Conservation (phyloP, 2,888 invertebrate genomes). For the Bimastos eiseni region DNA sequence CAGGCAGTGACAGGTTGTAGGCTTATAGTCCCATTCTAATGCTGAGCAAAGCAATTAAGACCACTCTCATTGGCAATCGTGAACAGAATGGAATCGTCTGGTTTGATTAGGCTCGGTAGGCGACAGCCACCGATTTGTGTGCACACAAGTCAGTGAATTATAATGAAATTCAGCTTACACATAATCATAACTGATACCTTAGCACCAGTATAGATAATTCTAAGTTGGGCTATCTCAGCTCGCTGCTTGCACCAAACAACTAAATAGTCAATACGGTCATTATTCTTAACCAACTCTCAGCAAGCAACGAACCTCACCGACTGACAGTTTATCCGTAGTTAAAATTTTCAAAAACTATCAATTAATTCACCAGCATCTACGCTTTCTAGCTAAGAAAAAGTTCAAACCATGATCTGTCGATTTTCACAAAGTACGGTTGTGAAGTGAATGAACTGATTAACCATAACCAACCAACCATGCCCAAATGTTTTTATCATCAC, state of each 20-base stretch:
- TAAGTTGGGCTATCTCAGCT: too few species aligned
- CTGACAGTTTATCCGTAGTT: not conserved
- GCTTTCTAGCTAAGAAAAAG: too few species aligned
- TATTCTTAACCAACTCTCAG: not conserved
- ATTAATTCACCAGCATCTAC: too few species aligned
- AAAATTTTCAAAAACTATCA: too few species aligned
- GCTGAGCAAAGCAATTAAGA: not conserved
- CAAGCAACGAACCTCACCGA: not conserved
- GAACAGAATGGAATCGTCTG: not conserved
- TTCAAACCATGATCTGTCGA: too few species aligned
- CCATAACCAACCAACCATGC: too few species aligned
- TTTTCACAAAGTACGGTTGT: too few species aligned
- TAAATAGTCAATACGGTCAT: not conserved
- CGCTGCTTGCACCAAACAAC: not conserved
- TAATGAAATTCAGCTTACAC: not conserved
- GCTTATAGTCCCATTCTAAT: not conserved
- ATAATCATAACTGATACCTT: too few species aligned
- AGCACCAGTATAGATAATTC: not conserved
- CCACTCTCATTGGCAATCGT: not conserved
- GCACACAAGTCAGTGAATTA: not conserved
- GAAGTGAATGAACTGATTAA: too few species aligned
- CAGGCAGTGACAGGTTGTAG: not conserved
- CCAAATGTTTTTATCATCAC: too few species aligned
- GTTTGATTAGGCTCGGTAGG: not conserved
- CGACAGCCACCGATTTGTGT: not conserved